Conservation (phyloP, 2,113 vertebrate genomes). For the Phylloscopus whistleri region DNA sequence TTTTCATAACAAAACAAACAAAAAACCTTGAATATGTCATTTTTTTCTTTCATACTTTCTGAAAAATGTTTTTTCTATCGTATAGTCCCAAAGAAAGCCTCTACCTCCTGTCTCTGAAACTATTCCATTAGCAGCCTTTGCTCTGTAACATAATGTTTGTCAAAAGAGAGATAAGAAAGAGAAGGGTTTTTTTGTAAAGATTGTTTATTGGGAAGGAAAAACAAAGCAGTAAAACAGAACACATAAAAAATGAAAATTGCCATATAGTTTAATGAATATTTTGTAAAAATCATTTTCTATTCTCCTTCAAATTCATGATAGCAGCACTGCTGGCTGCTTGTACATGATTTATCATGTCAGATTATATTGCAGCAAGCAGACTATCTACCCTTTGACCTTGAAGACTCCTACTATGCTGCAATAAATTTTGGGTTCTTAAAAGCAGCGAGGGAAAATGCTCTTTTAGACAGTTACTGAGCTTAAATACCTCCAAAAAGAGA, state of each 20-base stretch:
- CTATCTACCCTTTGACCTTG: conserved; percentile 66
- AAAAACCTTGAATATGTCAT: not conserved
- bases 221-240: conserved; percentile 47
- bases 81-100: not conserved
- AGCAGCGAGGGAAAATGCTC: not conserved
- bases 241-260: conserved; percentile 57
- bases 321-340: conserved; percentile 28
- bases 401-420: conserved; percentile 21
- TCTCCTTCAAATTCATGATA: conserved; percentile 35
- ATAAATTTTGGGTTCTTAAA: conserved; percentile 50
- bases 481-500: conserved; percentile 24
- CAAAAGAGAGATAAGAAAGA: not conserved
- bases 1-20: not conserved
- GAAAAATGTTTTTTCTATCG: not conserved
- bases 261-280: conserved; percentile 58
- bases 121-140: not conserved
- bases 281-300: conserved; percentile 50
- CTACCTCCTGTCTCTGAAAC: not conserved
- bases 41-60: not conserved
- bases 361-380: conserved; percentile 60
- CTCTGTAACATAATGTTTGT: not conserved
- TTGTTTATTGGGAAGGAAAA: conserved; percentile 40
- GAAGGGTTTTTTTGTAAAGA: not conserved
- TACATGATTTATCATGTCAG: conserved; percentile 60
- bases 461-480: conserved; percentile 6